These are phyloP conservation scores for Lathamus discolor DNA, from an alignment of 2,113 vertebrate species.

Conservation along the genomic window DNA sequence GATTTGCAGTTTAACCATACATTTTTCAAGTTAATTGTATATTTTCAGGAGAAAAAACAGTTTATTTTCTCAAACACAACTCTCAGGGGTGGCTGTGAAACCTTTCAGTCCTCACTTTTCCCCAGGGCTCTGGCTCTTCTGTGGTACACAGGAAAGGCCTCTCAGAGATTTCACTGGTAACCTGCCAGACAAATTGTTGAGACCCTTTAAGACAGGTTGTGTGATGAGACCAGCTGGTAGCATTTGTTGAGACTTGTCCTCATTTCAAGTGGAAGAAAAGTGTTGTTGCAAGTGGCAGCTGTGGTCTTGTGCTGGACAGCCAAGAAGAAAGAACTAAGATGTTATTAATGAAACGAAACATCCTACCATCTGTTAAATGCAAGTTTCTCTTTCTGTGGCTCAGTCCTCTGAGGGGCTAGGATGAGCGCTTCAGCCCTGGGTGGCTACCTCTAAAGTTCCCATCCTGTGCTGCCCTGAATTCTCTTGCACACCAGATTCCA, in stretches of 20 bases:
- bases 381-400: neutral
- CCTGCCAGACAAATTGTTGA: neutral
- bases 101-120: neutral
- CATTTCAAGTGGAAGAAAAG: neutral
- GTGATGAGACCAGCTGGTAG: neutral
- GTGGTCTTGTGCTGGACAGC: fast-evolving
- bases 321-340: neutral
- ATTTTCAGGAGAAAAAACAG: neutral
- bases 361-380: neutral
- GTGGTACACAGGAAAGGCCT: neutral
- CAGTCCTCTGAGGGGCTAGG: neutral
- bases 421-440: fast-evolving
- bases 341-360: neutral
- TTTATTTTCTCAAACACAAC: neutral
- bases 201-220: neutral
- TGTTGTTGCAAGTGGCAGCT: fast-evolving
- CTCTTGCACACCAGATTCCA: fast-evolving
- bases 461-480: neutral
- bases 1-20: neutral
- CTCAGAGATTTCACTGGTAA: neutral
- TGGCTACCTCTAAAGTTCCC: neutral
- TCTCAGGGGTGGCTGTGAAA: neutral
- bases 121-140: neutral
- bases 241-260: neutral
- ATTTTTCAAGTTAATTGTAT: neutral